Base-by-base conservation (phyloP, 37 sponge, comb jelly and placozoan species). In the Petrosia ficiformis region DNA sequence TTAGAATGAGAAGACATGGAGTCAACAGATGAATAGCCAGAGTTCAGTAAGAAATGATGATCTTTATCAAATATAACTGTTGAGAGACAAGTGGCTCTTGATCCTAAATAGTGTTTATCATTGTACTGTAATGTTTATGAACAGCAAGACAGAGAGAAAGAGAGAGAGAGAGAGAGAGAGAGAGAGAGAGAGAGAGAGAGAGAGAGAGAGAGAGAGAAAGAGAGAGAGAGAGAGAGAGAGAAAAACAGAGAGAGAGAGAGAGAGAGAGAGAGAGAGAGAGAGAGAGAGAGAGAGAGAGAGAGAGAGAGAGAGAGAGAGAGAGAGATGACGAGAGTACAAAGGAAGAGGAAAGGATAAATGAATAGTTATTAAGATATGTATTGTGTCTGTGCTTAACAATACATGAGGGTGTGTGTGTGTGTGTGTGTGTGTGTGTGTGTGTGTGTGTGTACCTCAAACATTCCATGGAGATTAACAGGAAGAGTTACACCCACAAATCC, bases 141-240 rank as follows among this genome's bases (percentile, higher is more conserved):
- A 21, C 44, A 63, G n/a, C 66, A 10, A 0, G 38, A 2, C 28
- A 43, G 52, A 4, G 75, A 4, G 39, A 16, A 5, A 21, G 65
- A 29, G 65, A 58, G 36, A 37, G 69, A 10, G 69, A 37, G 78
- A 37, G 58, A 44, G 78, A 44, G 78, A 37, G 65, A 63, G 75
- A 74, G 40, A 4, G 35, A 39, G 76, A 59, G 67, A 65, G 67
- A 76, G 66, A 76, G 73, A 44, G 73, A 44, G 73, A 76, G 77
- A 76, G 77, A 65, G 77, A 76, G 77, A 65, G 77, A 76, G 77
- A 76, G 77, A 76, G 77, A 76, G 73, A 41, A 31, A 41, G 73
- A 44, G 73, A 41, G 56, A 44, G 73, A 72, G 73, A 44, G 56
- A 72, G 39, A 36, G 39, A 59, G 43, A 59, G 43, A 75, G 63